Conservation (phyloP, 1,140 invertebrate species). For the Zaprionus gabonicus region DNA sequence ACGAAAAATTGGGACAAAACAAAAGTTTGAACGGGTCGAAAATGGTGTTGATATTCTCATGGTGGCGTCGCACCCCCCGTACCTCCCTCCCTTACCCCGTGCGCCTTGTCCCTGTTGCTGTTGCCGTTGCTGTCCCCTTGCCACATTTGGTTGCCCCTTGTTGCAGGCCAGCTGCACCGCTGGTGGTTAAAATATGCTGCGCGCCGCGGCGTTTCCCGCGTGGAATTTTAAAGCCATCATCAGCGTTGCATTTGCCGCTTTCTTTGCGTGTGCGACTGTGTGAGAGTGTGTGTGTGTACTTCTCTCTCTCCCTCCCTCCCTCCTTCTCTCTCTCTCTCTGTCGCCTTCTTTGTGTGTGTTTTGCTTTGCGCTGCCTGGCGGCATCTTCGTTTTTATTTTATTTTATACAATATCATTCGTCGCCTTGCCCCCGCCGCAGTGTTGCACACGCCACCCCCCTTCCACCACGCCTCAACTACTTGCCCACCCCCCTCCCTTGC, state of each 20-base stretch:
- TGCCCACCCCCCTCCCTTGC: not conserved
- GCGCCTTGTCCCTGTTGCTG: not conserved
- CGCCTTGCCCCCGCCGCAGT: constrained; percentile 18
- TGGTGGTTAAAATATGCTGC: constrained; percentile 59
- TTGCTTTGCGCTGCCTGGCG: constrained; percentile 25
- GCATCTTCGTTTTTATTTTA: constrained; percentile 63
- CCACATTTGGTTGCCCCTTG: constrained; percentile 11
- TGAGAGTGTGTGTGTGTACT: constrained; percentile 22
- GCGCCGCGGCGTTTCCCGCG: constrained; percentile 56
- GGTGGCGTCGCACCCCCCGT: constrained; percentile 29
- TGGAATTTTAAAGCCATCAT: constrained; percentile 63
- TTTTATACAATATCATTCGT: constrained; percentile 68
- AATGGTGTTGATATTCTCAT: constrained; percentile 72
- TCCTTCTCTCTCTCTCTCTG: constrained; percentile 18
- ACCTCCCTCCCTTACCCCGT: not conserved
- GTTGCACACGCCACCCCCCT: not conserved
- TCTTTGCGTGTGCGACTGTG: constrained; percentile 35
- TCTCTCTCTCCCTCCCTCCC: constrained; percentile 6
- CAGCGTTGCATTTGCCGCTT: constrained; percentile 59
- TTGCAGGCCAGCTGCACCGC: constrained; percentile 24
- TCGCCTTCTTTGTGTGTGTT: constrained; percentile 33
- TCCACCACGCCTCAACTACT: constrained; percentile 16
- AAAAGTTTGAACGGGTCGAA: constrained; percentile 53
- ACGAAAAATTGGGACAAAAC: constrained; percentile 72
- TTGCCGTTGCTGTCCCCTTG: too few species aligned